Percentiles rank a stretch among this genome's conserved stretches.
phyloP scores from a whole-genome alignment of 2,888 invertebrate species.

The Luperina testacea region DNA sequence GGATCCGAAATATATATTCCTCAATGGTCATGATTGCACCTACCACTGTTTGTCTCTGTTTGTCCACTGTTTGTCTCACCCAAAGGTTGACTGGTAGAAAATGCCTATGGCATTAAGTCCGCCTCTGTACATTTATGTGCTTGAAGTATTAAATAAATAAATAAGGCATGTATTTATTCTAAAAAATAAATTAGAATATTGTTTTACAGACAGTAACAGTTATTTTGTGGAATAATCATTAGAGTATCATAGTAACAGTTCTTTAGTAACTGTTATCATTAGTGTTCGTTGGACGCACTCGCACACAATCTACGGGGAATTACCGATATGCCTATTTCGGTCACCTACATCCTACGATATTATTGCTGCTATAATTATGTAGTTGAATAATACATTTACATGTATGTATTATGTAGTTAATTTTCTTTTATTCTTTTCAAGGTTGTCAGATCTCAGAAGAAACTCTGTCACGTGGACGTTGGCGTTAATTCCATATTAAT shows the following conservation, averaged over 20 bases:
- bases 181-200: background rate
- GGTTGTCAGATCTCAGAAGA: background rate
- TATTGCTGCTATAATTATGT: background rate
- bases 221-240: slow-evolving; percentile 7
- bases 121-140: too few relatives aligned
- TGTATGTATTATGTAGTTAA: background rate
- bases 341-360: background rate
- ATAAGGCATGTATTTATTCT: background rate
- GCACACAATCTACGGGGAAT: slow-evolving; percentile 42
- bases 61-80: too few relatives aligned
- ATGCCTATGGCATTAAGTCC: too few relatives aligned
- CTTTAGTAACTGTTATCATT: slow-evolving; percentile 13
- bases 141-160: too few relatives aligned
- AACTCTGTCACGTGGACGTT: too few relatives aligned
- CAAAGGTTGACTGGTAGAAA: too few relatives aligned
- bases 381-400: background rate
- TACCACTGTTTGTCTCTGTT: too few relatives aligned
- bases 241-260: slow-evolving; percentile 32
- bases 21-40: too few relatives aligned
- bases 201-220: background rate
- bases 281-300: background rate
- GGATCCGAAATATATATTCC: background rate
- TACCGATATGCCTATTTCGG: slow-evolving; percentile 23
- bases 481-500: too few relatives aligned
- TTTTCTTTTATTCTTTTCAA: background rate